Base-by-base conservation (phyloP, 2,888 invertebrate genomes). In the Caenorhabditis macrosperma region DNA sequence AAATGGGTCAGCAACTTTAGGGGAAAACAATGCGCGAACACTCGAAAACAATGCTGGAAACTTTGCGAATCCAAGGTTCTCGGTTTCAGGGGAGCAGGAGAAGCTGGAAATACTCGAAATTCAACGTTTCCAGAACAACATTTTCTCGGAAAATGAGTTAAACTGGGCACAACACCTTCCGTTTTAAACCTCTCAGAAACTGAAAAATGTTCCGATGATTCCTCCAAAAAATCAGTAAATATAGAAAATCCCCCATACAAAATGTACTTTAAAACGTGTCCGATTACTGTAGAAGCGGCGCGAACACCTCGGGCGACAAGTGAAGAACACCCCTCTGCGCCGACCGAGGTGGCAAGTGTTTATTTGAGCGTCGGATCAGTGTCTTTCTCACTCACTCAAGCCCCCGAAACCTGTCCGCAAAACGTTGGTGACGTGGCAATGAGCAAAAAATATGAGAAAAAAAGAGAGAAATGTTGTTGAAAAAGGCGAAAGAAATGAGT, bases 281-380 rank as follows among this genome's bases (percentile, higher is more conserved):
- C 9, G 38, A 9, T 38, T 12, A 38, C 7, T 15, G 38, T 44
- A 10, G 20, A 17, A n/a, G 20, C n/a, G 48, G 24, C n/a, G 17
- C 44, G 44, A 44, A 44, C 44, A 44, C 44, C 20, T 17, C 33
- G n/a, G n/a, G n/a, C n/a, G n/a, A n/a, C n/a, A n/a, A n/a, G n/a
- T n/a, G n/a, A n/a, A n/a, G n/a, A n/a, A n/a, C 54, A 22, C 44
- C 15, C n/a, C 28, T 59, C 35, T n/a, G n/a, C n/a, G n/a, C 28
- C 52, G 30, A 2, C 12, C 48, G 10, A 44, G 33, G 33, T 22
- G 44, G 35, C 60, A 60, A 52, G 60, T 69, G 69, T 69, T 69
- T 69, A 60, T 69, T 69, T 59, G 60, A 41, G 28, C 69, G 46
- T 41, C 69, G 69, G 69, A 69, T 69, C 57, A 69, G 38, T 57